These are phyloP conservation scores for Eupeodes luniger DNA, from an alignment of 2,888 invertebrate species.

Conservation along the genomic window DNA sequence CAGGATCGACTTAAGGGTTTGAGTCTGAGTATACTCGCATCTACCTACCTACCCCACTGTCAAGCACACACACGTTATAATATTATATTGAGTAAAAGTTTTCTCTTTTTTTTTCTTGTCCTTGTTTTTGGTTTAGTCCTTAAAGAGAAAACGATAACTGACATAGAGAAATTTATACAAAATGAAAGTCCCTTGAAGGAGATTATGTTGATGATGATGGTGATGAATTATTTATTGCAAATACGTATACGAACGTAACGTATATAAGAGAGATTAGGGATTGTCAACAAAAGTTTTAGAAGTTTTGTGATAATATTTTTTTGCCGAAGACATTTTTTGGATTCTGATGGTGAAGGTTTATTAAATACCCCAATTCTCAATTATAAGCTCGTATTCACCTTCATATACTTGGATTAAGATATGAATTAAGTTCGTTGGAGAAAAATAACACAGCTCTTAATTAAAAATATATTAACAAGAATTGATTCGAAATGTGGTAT, in stretches of 20 bases:
- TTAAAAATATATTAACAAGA: too few relatives aligned
- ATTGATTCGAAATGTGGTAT: too few relatives aligned
- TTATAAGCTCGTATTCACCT: not conserved
- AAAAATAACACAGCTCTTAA: too few relatives aligned
- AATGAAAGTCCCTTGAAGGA: slow-evolving; percentile 14
- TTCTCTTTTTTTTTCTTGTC: not conserved
- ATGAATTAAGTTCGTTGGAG: not conserved
- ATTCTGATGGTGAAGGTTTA: not conserved
- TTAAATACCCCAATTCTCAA: not conserved
- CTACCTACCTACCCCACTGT: not conserved
- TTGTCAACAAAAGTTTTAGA: slow-evolving; percentile 7
- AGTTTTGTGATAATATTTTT: not conserved
- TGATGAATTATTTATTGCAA: slow-evolving; percentile 64
- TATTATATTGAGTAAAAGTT: slow-evolving; percentile 6
- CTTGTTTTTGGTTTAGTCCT: not conserved
- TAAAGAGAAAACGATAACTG: slow-evolving; percentile 34
- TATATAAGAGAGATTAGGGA: slow-evolving; percentile 15
- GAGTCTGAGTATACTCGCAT: not conserved
- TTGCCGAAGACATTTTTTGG: not conserved
- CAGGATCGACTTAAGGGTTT: not conserved
- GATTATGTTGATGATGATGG: slow-evolving; percentile 14
- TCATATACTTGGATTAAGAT: not conserved
- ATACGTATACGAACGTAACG: not conserved
- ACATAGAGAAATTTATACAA: slow-evolving; percentile 19
- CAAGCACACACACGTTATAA: not conserved